phyloP scores from a whole-genome alignment of 2,113 vertebrate species.

The Hyaena hyaena region DNA sequence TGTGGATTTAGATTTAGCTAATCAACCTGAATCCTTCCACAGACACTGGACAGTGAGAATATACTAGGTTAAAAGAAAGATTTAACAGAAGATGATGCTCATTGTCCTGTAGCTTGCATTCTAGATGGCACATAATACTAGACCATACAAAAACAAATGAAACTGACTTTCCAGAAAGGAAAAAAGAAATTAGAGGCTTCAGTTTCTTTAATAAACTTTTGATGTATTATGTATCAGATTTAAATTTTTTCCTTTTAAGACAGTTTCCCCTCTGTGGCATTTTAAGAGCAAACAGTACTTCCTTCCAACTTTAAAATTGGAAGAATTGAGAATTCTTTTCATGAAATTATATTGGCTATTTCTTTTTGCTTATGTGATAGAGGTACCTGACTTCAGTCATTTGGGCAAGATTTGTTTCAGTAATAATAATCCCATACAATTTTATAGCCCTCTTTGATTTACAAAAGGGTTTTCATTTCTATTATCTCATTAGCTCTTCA shows the following conservation, averaged over 20 bases:
- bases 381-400: constrained; percentile 1
- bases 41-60: not conserved
- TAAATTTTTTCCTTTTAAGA: not conserved
- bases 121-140: not conserved
- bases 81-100: constrained; percentile 21
- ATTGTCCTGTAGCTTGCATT: constrained; percentile 29
- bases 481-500: constrained; percentile 37
- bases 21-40: constrained; percentile 42
- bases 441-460: not conserved
- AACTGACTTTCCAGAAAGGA: constrained; percentile 39
- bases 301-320: constrained; percentile 41
- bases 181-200: constrained; percentile 39
- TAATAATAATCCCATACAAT: constrained; percentile 35
- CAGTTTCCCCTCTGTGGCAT: not conserved
- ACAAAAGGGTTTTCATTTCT: not conserved
- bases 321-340: constrained; percentile 21
- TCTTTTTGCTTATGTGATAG: constrained; percentile 6
- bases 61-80: constrained; percentile 42
- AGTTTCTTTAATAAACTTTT: constrained; percentile 55
- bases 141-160: constrained; percentile 27
- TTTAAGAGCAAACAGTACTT: constrained; percentile 48
- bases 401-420: constrained; percentile 38
- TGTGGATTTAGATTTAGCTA: constrained; percentile 62
- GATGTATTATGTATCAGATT: constrained; percentile 35
- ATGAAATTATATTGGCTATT: constrained; percentile 36